Evolutionary conservation across 2,888 invertebrate species (phyloP).

Genomic region (Onthophagus sagittarius): DNA sequence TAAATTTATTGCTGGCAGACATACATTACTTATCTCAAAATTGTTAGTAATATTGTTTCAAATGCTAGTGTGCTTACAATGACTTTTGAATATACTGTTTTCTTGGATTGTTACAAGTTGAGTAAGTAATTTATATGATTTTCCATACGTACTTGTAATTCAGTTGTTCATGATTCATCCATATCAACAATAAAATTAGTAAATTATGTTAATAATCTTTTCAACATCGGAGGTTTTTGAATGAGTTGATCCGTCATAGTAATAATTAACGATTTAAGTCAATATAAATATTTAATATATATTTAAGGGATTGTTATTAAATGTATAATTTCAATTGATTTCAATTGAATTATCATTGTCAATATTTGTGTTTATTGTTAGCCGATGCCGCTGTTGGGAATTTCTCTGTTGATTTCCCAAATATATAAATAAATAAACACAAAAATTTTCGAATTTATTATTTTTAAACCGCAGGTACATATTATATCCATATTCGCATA

Average conservation of each 20-base stretch:
- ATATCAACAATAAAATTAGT: not conserved
- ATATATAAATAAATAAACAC: too few species aligned
- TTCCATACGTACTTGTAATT: not conserved
- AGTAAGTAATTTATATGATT: not conserved
- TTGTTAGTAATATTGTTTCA: not conserved
- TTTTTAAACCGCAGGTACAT: too few species aligned
- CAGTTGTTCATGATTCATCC: not conserved
- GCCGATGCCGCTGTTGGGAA: too few species aligned
- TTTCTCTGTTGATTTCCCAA: too few species aligned
- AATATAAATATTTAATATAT: too few species aligned
- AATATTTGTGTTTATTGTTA: too few species aligned
- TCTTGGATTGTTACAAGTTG: not conserved
- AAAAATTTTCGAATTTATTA: too few species aligned
- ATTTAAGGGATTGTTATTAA: too few species aligned
- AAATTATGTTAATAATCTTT: not conserved
- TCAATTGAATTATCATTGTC: too few species aligned
- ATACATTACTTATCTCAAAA: not conserved
- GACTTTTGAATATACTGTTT: not conserved
- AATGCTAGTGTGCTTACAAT: not conserved
- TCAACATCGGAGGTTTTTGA: not conserved
- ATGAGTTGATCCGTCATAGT: not conserved
- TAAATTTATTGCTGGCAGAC: slow-evolving; percentile 8
- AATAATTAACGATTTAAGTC: too few species aligned
- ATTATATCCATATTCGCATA: too few species aligned
- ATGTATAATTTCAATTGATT: too few species aligned